Conservation (phyloP, 2,797 vertebrate genomes). For the Darevskia nairensis region DNA sequence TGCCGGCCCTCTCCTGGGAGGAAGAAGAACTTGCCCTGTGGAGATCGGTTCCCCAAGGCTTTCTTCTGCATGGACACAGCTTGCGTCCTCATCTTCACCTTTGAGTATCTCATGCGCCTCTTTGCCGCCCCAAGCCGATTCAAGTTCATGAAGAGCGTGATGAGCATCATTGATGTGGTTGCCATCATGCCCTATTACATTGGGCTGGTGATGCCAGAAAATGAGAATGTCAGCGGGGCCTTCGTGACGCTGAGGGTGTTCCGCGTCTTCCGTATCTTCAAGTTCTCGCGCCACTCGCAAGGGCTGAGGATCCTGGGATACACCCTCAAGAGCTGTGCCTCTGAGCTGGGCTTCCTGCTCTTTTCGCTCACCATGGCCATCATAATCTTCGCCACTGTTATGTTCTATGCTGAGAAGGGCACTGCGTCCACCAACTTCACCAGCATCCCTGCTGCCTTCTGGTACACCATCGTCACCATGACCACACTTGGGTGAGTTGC, state of each 20-base stretch:
- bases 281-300: conserved; percentile 92
- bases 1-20: conserved; percentile 80
- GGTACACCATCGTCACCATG: conserved; percentile 97
- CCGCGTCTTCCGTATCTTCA: conserved; percentile 92
- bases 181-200: conserved; percentile 95
- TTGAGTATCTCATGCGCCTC: conserved; percentile 91
- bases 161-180: conserved; percentile 93
- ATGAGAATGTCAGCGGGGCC: conserved; percentile 91
- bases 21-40: conserved; percentile 82
- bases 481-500: conserved; percentile 61
- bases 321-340: conserved; percentile 93
- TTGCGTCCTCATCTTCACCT: conserved; percentile 93
- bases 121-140: conserved; percentile 90
- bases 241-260: conserved; percentile 92
- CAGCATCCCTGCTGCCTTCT: conserved; percentile 94
- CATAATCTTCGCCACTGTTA: conserved; percentile 95
- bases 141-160: conserved; percentile 91
- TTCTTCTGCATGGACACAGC: conserved; percentile 96
- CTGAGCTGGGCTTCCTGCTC: conserved; percentile 92
- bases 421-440: conserved; percentile 90
- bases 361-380: conserved; percentile 96
- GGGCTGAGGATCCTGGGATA: conserved; percentile 91
- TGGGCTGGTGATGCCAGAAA: conserved; percentile 91
- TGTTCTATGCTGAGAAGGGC: conserved; percentile 95
- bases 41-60: conserved; percentile 87